These are phyloP conservation scores for Psilopsiagon aymara DNA, from an alignment of 2,113 vertebrate species.

Conservation along the genomic window DNA sequence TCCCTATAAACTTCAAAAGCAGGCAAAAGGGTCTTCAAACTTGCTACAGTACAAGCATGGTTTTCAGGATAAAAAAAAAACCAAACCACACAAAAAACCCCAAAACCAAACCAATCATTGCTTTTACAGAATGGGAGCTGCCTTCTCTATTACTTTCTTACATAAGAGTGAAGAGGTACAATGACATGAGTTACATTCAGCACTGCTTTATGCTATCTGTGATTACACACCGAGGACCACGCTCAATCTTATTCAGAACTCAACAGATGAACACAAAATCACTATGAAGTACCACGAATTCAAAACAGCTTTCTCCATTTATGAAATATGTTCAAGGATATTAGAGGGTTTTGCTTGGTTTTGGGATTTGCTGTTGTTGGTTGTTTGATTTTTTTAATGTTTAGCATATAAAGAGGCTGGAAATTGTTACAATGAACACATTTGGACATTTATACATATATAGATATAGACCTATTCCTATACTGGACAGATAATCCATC, in stretches of 20 bases:
- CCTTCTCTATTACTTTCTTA: background rate
- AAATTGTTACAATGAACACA: background rate
- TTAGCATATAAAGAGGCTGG: background rate
- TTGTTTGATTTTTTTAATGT: background rate
- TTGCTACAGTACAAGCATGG: background rate
- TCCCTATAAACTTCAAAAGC: background rate
- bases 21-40: background rate
- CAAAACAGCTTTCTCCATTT: background rate
- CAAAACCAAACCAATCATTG: fast-evolving
- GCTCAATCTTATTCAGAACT: background rate
- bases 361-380: background rate
- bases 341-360: background rate
- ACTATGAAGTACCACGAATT: background rate
- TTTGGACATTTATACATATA: background rate
- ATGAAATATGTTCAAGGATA: background rate
- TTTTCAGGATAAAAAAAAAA: background rate
- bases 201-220: background rate
- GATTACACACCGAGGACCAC: background rate
- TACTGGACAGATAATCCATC: background rate
- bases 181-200: background rate
- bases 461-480: background rate
- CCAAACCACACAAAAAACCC: fast-evolving
- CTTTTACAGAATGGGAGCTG: background rate
- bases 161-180: background rate
- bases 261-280: background rate